Evolutionary conservation across 2,888 invertebrate genomes (phyloP), one percentile per base, ranked within the genome.

Genomic region (Microctonus brassicae): DNA sequence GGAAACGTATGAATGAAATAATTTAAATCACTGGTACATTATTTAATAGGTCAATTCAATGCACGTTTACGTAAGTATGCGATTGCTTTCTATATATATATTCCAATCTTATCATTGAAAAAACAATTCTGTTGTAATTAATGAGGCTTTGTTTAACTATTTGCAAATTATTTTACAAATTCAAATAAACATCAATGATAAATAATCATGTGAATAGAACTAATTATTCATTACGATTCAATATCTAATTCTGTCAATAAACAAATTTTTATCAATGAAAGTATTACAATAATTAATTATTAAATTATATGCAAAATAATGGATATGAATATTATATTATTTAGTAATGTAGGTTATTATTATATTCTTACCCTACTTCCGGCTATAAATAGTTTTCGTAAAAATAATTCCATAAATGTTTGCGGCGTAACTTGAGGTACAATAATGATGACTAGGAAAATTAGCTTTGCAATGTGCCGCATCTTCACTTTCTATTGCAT

Each of bases 361-460:
- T n/a, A n/a, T n/a, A n/a, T 2, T 47, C 67, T 67, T 47, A 67
- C 67, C 60, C 67, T 47, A 47, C 58, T 58, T 39, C 69, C 69
- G 26, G 26, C 36, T 22, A 42, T 42, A 22, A 69, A 55, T 29
- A 69, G 17, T 36, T 47, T 47, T 47, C 39, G 34, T 39, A 62
- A 29, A n/a, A 69, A 36, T 5, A 60, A 63, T 17, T 63, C 39
- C 39, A 63, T 55, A 36, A 69, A 55, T 29, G 55, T 29, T 57
- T 69, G 69, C 11, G 63, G 22, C 22, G 11, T 42, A 5, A 63
- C 69, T 20, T 63, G 34, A 34, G 69, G 63, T 26, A 63, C 6
- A 24, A 63, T 22, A 58, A 67, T n/a, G 2, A 69, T 24, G 24
- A 61, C n/a, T 24, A 69, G 22, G 24, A 53, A 22, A 33, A 65